Conservation (phyloP, 2,888 invertebrate species). For the Isoperla grammatica region DNA sequence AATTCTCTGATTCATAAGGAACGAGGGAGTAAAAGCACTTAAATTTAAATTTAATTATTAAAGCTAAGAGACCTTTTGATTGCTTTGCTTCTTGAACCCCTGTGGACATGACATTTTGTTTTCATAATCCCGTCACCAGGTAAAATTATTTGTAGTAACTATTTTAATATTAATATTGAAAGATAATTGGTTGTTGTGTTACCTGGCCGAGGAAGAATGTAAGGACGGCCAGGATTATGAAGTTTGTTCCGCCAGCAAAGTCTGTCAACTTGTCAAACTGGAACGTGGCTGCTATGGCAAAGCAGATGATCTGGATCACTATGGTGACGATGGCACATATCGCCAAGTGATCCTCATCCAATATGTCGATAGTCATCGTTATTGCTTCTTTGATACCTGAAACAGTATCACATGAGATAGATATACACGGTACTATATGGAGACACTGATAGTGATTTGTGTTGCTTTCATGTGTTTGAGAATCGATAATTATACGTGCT, state of each 20-base stretch:
- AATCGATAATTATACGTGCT: no score
- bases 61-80: not conserved
- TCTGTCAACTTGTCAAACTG: slow-evolving; percentile 89
- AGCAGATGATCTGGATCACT: slow-evolving; percentile 81
- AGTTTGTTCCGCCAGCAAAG: slow-evolving; percentile 90
- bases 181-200: slow-evolving; percentile 8
- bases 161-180: not conserved
- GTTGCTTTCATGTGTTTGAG: no score
- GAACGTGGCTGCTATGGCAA: slow-evolving; percentile 76
- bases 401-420: not conserved
- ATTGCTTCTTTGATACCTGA: not conserved
- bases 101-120: slow-evolving; percentile 17
- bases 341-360: slow-evolving; percentile 80
- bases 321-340: slow-evolving; percentile 82
- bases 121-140: slow-evolving; percentile 7
- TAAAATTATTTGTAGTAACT: no score
- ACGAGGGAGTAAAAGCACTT: no score
- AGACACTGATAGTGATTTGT: no score
- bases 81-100: slow-evolving; percentile 12
- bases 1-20: no score
- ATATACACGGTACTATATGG: no score
- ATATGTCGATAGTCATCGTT: slow-evolving; percentile 61
- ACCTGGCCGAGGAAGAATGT: slow-evolving; percentile 83
- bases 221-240: slow-evolving; percentile 79
- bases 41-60: no score